Percentiles rank a stretch among this genome's conserved stretches.
Conservation (phyloP, 1,140 invertebrate genomes). For the Calephelis nemesis region DNA sequence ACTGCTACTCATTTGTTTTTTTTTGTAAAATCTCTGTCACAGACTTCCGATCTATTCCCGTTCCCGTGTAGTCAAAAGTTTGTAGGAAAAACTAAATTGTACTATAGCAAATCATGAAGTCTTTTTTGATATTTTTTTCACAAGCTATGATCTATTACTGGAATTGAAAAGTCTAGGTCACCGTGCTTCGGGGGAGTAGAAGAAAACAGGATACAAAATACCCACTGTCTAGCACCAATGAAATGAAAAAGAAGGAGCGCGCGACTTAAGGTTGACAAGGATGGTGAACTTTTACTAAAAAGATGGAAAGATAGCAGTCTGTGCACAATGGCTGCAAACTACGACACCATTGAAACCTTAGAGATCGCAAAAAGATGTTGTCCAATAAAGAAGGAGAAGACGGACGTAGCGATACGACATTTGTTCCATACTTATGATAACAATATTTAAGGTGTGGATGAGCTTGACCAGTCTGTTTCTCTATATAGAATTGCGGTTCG, state of each 20-base stretch:
- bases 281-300: neutral
- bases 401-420: constrained; percentile 28
- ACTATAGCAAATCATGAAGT: too few species aligned
- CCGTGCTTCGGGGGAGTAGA: constrained; percentile 25
- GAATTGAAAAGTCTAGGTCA: constrained; percentile 7
- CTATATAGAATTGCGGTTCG: too few species aligned
- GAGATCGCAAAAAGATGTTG: constrained; percentile 35
- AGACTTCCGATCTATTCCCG: too few species aligned
- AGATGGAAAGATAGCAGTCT: constrained; percentile 5
- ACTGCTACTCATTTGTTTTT: constrained; percentile 41
- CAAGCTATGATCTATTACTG: too few species aligned
- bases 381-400: constrained; percentile 27
- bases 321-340: constrained; percentile 29
- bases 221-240: neutral
- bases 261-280: constrained; percentile 27
- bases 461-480: too few species aligned
- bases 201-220: constrained; percentile 17
- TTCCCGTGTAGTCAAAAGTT: too few species aligned
- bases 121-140: too few species aligned
- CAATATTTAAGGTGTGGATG: too few species aligned
- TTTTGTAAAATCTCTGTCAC: too few species aligned
- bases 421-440: neutral
- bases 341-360: constrained; percentile 35
- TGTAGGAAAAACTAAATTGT: too few species aligned
- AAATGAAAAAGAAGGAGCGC: constrained; percentile 17